Percentiles rank a stretch among this genome's conserved stretches.
Conservation (phyloP, 1,140 invertebrate genomes). For the Batillaria attramentaria region DNA sequence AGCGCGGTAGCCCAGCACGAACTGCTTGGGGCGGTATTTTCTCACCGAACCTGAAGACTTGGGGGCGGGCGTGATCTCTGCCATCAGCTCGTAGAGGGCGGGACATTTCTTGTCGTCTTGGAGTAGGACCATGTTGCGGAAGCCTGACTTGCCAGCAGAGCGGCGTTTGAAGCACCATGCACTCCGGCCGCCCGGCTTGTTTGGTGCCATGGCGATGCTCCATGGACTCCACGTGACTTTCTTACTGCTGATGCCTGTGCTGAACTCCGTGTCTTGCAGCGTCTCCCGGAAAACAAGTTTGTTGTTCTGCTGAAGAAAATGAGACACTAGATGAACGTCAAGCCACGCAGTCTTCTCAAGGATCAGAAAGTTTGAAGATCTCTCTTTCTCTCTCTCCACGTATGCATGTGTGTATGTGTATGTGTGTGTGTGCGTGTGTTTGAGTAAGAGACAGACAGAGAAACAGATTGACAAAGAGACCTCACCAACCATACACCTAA, state of each 20-base stretch:
- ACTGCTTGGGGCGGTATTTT: background rate
- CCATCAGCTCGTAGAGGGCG: slow-evolving; percentile 20
- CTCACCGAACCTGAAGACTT: too few species aligned
- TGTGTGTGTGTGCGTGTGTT: background rate
- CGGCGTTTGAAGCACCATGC: background rate
- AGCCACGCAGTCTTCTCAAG: too few species aligned
- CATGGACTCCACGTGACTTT: slow-evolving; percentile 3
- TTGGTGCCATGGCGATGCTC: background rate
- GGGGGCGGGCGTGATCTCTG: background rate
- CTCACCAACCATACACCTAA: background rate
- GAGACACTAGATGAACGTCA: too few species aligned
- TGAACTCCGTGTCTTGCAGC: slow-evolving; percentile 2
- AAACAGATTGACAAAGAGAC: background rate
- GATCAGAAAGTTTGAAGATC: too few species aligned
- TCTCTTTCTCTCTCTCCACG: background rate
- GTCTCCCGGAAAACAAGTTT: background rate
- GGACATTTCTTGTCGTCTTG: background rate
- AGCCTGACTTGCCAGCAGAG: too few species aligned
- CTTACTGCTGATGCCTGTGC: background rate
- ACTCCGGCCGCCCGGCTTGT: background rate
- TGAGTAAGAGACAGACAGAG: background rate
- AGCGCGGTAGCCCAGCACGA: slow-evolving; percentile 20
- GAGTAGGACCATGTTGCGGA: slow-evolving; percentile 4
- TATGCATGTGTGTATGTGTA: background rate
- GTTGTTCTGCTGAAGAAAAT: background rate